Evolutionary conservation across 2,113 vertebrate species (phyloP).

Genomic region (Gymnocephalus cernua): DNA sequence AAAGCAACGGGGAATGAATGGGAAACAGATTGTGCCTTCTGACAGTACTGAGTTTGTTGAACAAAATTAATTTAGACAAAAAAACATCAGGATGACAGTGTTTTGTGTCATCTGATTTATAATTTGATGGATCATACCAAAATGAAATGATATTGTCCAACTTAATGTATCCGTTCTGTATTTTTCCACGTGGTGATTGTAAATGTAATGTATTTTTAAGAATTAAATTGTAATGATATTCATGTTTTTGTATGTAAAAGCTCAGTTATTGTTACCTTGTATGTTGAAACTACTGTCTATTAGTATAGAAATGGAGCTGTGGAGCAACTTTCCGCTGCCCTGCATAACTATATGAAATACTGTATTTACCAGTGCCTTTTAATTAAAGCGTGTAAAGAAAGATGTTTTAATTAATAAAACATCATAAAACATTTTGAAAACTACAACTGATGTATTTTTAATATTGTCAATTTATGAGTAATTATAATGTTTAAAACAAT

Average conservation of each 20-base stretch:
- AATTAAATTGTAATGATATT: constrained; percentile 64
- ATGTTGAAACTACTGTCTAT: constrained; percentile 75
- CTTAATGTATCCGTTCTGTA: constrained; percentile 30
- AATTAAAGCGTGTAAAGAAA: constrained; percentile 55
- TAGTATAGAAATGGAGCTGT: constrained; percentile 36
- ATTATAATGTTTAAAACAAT: constrained; percentile 51
- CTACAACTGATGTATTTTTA: constrained; percentile 49
- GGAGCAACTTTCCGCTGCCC: background rate
- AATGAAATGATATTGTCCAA: constrained; percentile 58
- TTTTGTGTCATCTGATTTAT: constrained; percentile 38
- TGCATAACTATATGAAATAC: constrained; percentile 26
- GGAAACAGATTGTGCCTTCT: constrained; percentile 70
- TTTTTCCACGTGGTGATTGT: constrained; percentile 69
- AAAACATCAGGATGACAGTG: constrained; percentile 7
- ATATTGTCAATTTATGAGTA: constrained; percentile 48
- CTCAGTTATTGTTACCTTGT: constrained; percentile 47
- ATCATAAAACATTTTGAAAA: constrained; percentile 49
- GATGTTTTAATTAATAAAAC: constrained; percentile 69
- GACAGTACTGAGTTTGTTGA: constrained; percentile 28
- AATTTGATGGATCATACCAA: constrained; percentile 57
- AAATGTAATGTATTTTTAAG: constrained; percentile 80
- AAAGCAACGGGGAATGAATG: background rate
- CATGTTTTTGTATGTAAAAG: constrained; percentile 72
- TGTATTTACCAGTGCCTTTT: constrained; percentile 78
- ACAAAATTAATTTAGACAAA: constrained; percentile 19